A percentile compares a stretch with the other conserved stretches of the same genome.
Evolutionary conservation across 1,140 invertebrate genomes (phyloP).

Genomic region (Cryptotermes secundus): DNA sequence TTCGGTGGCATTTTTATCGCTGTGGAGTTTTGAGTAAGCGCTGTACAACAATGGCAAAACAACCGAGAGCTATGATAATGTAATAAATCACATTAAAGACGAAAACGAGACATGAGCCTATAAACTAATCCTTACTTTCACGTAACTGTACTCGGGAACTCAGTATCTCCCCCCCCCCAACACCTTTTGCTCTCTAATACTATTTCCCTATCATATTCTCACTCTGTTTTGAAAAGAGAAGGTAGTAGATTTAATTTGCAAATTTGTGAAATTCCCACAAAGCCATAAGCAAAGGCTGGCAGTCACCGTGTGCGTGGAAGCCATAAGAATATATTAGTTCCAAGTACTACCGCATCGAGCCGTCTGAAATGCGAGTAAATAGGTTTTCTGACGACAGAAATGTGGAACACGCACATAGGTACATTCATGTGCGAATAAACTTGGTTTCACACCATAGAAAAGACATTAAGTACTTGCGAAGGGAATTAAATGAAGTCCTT

Average conservation of each 20-base stretch:
- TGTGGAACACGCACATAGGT: too few species aligned
- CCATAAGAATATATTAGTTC: background rate
- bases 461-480: too few species aligned
- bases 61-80: background rate
- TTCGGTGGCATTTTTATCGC: background rate
- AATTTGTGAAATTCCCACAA: constrained; percentile 13
- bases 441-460: too few species aligned
- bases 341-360: background rate
- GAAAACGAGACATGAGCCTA: background rate
- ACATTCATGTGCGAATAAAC: too few species aligned
- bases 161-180: background rate
- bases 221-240: background rate
- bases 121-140: background rate
- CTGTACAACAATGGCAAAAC: background rate
- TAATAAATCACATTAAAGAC: background rate
- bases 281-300: background rate
- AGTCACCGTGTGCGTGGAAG: background rate
- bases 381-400: background rate
- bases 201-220: background rate
- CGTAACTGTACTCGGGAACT: background rate
- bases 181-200: background rate
- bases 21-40: background rate
- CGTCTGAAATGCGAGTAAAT: background rate
- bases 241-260: background rate
- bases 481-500: too few species aligned